Conservation (phyloP, 2,113 vertebrate species). For the Eonycteris spelaea region DNA sequence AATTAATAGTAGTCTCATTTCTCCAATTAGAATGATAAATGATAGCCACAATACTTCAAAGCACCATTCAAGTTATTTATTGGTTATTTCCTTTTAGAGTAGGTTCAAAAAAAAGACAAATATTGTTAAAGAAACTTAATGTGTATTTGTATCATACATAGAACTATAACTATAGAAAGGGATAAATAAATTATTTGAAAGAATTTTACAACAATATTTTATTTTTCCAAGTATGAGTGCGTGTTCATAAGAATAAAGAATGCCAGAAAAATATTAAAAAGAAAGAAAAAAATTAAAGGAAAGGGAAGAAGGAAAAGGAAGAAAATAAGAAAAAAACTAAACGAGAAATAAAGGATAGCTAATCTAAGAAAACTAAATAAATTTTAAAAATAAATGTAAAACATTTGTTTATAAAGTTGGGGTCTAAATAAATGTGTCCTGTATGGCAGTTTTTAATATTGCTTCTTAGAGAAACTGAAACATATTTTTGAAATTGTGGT, state of each 20-base stretch:
- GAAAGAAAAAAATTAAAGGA: too few relatives aligned
- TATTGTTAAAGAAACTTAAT: constrained; percentile 41
- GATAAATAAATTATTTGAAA: constrained; percentile 6
- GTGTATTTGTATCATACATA: background rate
- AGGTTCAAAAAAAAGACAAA: constrained; percentile 27
- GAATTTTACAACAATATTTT: background rate
- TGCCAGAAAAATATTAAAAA: background rate
- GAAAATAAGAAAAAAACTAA: background rate
- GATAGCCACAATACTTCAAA: background rate
- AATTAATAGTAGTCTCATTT: constrained; percentile 30
- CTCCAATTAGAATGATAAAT: constrained; percentile 4
- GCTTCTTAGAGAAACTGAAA: background rate
- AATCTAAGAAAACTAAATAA: background rate
- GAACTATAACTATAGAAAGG: background rate
- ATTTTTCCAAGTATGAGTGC: background rate
- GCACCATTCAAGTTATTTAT: background rate
- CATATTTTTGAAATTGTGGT: constrained; percentile 20
- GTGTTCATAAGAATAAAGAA: background rate
- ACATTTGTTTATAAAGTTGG: background rate
- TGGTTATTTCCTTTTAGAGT: background rate
- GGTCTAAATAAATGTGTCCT: background rate
- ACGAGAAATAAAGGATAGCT: background rate
- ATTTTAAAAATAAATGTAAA: background rate
- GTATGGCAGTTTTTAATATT: background rate
- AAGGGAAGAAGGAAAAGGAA: background rate